These are phyloP conservation scores for Chymomyza fuscimana DNA, from an alignment of 2,888 invertebrate genomes.

Conservation along the genomic window DNA sequence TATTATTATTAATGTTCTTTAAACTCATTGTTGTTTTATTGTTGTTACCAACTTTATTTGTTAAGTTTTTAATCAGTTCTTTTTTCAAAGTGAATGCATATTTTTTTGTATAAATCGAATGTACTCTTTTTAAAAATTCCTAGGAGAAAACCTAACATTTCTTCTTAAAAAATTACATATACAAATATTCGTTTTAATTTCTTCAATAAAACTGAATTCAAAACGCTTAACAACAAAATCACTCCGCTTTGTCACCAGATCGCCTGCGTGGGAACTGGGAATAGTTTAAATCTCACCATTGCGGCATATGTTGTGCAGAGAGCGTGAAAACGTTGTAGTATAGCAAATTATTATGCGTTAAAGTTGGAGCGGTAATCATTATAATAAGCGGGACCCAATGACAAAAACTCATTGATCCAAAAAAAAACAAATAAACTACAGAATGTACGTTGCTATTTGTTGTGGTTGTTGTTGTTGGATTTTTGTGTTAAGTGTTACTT, in stretches of 20 bases:
- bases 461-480: slow-evolving; percentile 53
- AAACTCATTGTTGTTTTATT: slow-evolving; percentile 50
- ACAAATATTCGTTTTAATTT: slow-evolving; percentile 15
- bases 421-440: slow-evolving; percentile 63
- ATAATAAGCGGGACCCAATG: slow-evolving; percentile 20
- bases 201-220: slow-evolving; percentile 66
- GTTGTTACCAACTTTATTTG: slow-evolving; percentile 73
- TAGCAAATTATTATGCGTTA: slow-evolving; percentile 29
- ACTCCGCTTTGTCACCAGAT: slow-evolving; percentile 13
- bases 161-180: neutral
- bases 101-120: slow-evolving; percentile 20
- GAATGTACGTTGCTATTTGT: slow-evolving; percentile 69
- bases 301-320: slow-evolving; percentile 18
- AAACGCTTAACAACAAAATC: slow-evolving; percentile 33
- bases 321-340: slow-evolving; percentile 32
- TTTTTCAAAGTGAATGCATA: slow-evolving; percentile 68
- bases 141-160: neutral
- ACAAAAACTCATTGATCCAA: slow-evolving; percentile 60
- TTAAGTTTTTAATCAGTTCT: slow-evolving; percentile 78
- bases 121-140: slow-evolving; percentile 16
- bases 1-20: neutral
- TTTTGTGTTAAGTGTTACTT: slow-evolving; percentile 29
- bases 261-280: slow-evolving; percentile 31
- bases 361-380: slow-evolving; percentile 20
- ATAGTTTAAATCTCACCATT: slow-evolving; percentile 18